A percentile compares a stretch with the other conserved stretches of the same genome.
Evolutionary conservation across 1,140 invertebrate genomes (phyloP).

Genomic region (Drosophila navojoa): DNA sequence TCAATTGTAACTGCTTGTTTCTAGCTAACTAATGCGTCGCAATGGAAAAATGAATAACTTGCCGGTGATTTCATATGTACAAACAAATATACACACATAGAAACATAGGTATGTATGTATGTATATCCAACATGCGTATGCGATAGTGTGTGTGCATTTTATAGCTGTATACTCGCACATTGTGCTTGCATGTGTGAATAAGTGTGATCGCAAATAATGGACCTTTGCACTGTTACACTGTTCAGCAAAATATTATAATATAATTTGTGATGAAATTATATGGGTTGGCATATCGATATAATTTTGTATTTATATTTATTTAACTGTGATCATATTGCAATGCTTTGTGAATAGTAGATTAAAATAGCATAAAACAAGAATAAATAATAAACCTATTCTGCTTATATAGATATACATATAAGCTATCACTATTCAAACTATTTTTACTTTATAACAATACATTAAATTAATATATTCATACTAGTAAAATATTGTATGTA

Average conservation of each 20-base stretch:
- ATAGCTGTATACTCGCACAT: conserved; percentile 9
- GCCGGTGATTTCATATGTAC: conserved; percentile 55
- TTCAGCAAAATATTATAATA: background rate
- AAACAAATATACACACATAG: background rate
- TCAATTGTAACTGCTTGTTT: conserved; percentile 23
- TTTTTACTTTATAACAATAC: too few relatives aligned
- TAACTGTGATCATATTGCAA: too few relatives aligned
- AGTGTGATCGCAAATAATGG: conserved; percentile 20
- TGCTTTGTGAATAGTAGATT: too few relatives aligned
- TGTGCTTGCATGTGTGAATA: background rate
- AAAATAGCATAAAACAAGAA: too few relatives aligned
- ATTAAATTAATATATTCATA: too few relatives aligned
- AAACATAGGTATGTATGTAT: too few relatives aligned
- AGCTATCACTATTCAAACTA: too few relatives aligned
- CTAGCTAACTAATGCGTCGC: conserved; percentile 49
- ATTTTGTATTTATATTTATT: too few relatives aligned
- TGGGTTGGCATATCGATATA: too few relatives aligned
- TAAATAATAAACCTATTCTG: too few relatives aligned
- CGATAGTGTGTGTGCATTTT: conserved; percentile 16
- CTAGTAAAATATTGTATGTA: too few relatives aligned
- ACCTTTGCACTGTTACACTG: conserved; percentile 33
- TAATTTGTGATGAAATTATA: background rate
- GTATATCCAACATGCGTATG: conserved; percentile 16
- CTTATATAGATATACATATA: too few relatives aligned
- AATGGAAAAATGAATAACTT: conserved; percentile 27